Evolutionary conservation across 1,140 invertebrate species (phyloP), one percentile per base, ranked within the genome.

Genomic region (Stenopsyche tienmushanensis): DNA sequence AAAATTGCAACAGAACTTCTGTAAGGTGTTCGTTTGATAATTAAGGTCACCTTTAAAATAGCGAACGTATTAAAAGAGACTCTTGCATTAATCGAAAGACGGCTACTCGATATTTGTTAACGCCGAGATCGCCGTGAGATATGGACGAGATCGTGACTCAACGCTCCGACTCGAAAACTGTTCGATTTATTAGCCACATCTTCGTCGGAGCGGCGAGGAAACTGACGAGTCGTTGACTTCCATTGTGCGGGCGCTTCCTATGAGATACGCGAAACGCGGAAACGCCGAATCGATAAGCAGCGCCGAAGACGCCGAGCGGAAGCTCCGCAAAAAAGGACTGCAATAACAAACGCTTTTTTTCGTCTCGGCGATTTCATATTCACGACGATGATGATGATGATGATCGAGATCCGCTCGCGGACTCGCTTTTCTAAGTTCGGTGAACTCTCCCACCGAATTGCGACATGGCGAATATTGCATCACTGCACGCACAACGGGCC

Each of bases 391-490:
- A n/a, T n/a, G n/a, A n/a, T n/a, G n/a, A n/a, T n/a, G n/a, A n/a
- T 17, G 41, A 42, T 42, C 41, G n/a, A 62, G 23, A 52, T 62
- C 44, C 44, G 24, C 23, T 49, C 42, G 44, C 41, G 57, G 41
- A 15, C 9, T 42, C 9, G 41, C 13, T 15, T 17, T 42, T 42
- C 34, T 39, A 69, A 59, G 67, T 69, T 69, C 67, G 67, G 64
- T 69, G 67, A 69, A 69, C 67, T 69, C 67, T 66, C 67, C 55
- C 67, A 59, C 63, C 55, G 42, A 66, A 69, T 69, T 69, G 67
- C 67, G 67, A 66, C 67, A 69, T 69, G 67, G 67, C 67, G 64
- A 69, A 69, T 69, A 69, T 69, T 69, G 67, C 67, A 69, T 69
- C 67, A 69, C 60, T 65, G 64, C 67, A 66, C 67, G 67, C 64